Base-by-base conservation (phyloP, 2,797 vertebrate genomes). In the Anolis apletophallus region DNA sequence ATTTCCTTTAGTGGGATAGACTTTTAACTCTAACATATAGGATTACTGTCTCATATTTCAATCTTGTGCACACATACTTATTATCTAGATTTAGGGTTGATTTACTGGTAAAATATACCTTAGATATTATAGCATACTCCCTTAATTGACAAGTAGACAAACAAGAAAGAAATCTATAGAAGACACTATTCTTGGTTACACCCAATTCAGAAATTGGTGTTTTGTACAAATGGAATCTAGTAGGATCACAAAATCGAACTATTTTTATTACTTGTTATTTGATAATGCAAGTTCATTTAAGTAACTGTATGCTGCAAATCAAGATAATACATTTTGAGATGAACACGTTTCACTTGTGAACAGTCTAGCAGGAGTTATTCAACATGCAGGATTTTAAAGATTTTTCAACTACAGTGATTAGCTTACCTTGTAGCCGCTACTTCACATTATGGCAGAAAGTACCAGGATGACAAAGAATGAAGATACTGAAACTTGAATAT, bases 341-440 rank as follows among this genome's bases (percentile, higher is more conserved):
- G 59, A 40, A n/a, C 16, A 50, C 4, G 40, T 32, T 50, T 16
- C 34, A 50, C 40, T 52, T 46, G 23, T 46, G 26, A 64, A 46
- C 3, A 54, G 29, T 52, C 21, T 52, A 81, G 46, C 46, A 81
- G 16, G 9, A 67, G 29, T n/a, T 68, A 50, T 64, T 80, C 23
- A 80, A 46, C 26, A 67, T 8, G 26, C 84, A 29, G 80, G 32
- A 2, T 57, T 85, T 0, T 83, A 88, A 88, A 54, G 61, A 83
- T 81, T 88, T 89, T 72, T 79, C 76, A n/a, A 69, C 78, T 85
- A 84, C 2, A 81, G 7, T 29, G 52, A 59, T 90, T 55, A 79
- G 29, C 5, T 83, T 23, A 68, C 83, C 85, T 76, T 34, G 5
- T 80, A 21, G 84, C 34, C 67, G 73, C 76, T 69, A 14, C 8